These are phyloP conservation scores for Cosmopolites sordidus DNA, from an alignment of 2,888 invertebrate species.

Conservation along the genomic window DNA sequence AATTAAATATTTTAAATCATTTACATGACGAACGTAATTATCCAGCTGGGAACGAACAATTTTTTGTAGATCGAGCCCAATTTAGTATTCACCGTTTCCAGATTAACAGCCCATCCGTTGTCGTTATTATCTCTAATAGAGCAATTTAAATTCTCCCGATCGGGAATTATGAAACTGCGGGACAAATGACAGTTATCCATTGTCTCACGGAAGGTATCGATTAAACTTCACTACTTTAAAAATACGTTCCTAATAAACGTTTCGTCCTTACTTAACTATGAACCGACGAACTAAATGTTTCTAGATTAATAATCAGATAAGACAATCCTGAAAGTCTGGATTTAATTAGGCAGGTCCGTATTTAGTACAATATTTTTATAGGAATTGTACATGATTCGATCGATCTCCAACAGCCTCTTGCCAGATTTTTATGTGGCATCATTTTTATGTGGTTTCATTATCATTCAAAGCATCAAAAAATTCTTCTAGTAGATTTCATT, in stretches of 20 bases:
- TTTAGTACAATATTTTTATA: background rate
- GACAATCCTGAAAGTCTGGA: slow-evolving; percentile 5
- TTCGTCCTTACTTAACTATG: slow-evolving; percentile 31
- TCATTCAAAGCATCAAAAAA: no score
- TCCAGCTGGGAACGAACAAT: background rate
- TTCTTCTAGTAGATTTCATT: no score
- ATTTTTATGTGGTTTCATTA: no score
- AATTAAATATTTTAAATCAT: background rate
- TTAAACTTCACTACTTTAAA: slow-evolving; percentile 30
- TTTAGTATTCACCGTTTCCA: background rate
- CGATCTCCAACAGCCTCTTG: background rate
- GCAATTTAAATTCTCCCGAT: slow-evolving; percentile 22
- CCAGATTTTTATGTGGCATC: no score
- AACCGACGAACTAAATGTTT: slow-evolving; percentile 29
- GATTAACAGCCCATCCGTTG: background rate
- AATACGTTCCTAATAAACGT: slow-evolving; percentile 31
- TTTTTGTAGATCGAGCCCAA: background rate
- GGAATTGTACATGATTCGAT: no score
- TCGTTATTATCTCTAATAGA: slow-evolving; percentile 12
- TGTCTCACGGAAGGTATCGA: slow-evolving; percentile 30
- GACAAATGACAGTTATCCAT: slow-evolving; percentile 14
- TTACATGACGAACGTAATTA: background rate
- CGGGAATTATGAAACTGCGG: slow-evolving; percentile 1
- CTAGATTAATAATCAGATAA: slow-evolving; percentile 23
- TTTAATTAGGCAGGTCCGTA: slow-evolving; percentile 2